Evolutionary conservation across 92 coral and sea anemone genomes (phyloP), one percentile per base, ranked within the genome.

Genomic region (Plumapathes pennacea): DNA sequence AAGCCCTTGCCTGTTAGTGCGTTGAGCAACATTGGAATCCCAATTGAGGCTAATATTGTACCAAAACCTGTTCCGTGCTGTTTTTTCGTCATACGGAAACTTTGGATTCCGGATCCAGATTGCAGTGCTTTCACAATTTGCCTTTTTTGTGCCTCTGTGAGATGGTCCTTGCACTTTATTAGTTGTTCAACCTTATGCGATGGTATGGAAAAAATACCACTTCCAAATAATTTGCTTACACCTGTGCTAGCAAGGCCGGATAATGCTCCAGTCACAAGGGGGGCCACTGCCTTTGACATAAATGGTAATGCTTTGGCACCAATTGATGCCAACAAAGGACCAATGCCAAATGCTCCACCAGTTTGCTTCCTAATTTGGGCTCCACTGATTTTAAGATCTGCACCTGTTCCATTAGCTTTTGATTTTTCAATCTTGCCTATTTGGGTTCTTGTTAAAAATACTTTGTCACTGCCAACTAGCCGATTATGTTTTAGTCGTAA

Each of bases 391-490:
- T 64, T 64, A 33, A 64, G 26, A 50, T 64, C 71, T 12, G 17
- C 68, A 3, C 71, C 71, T 11, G 19, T 32, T 2, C 67, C 45
- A 4, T 46, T 33, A 5, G 40, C 15, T 51, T 46, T 46, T 15
- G 71, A 39, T 44, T 64, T 64, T 4, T 51, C 2, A 30, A 64
- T 64, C 26, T 48, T 64, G 19, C 50, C 50, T 8, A 64, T 49
- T 34, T 64, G 71, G 25, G 12, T 24, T 30, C 31, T 49, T 4
- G 71, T 64, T 13, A 64, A 20, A 5, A 7, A 5, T 2, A 64
- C 19, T 25, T 51, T 14, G 34, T 64, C 71, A 52, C 32, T 51
- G 50, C 71, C 71, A 25, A 57, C 13, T 34, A 58, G 55, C 24
- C 22, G 20, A 17, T 12, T 32, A 23, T 58, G 19, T 22, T 27